Conservation (phyloP, 2,888 invertebrate species). For the Papilio protenor region DNA sequence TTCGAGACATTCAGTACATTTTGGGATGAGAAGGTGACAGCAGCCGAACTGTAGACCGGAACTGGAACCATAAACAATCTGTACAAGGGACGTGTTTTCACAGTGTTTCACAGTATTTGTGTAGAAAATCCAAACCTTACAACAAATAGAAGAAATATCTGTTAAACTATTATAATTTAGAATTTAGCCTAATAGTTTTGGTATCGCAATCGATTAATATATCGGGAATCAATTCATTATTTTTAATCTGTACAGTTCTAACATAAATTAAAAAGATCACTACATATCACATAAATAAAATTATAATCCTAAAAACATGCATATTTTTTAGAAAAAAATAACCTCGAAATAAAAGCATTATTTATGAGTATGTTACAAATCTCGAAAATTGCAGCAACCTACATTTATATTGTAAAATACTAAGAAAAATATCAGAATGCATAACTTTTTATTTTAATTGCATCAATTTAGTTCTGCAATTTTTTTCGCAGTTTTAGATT, state of each 20-base stretch:
- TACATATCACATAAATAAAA: conserved; percentile 64
- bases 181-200: conserved; percentile 4
- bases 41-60: conserved; percentile 38
- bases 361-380: conserved; percentile 36
- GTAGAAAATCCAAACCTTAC: neutral
- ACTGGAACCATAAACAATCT: conserved; percentile 43
- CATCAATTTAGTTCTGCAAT: neutral
- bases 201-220: conserved; percentile 12
- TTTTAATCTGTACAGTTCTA: conserved; percentile 29
- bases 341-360: conserved; percentile 23
- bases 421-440: conserved; percentile 24
- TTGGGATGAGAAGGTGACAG: conserved; percentile 44
- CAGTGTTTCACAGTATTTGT: too few species aligned
- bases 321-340: conserved; percentile 39
- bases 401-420: conserved; percentile 27
- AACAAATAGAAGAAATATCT: neutral
- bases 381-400: conserved; percentile 30
- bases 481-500: neutral
- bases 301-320: conserved; percentile 41
- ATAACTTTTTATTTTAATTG: neutral
- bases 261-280: conserved; percentile 51
- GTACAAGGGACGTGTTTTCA: neutral
- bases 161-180: neutral
- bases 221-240: conserved; percentile 2
- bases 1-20: conserved; percentile 67